Percentiles rank a stretch among this genome's conserved stretches.
Conservation (phyloP, 2,113 vertebrate genomes). For the Alethe diademata region DNA sequence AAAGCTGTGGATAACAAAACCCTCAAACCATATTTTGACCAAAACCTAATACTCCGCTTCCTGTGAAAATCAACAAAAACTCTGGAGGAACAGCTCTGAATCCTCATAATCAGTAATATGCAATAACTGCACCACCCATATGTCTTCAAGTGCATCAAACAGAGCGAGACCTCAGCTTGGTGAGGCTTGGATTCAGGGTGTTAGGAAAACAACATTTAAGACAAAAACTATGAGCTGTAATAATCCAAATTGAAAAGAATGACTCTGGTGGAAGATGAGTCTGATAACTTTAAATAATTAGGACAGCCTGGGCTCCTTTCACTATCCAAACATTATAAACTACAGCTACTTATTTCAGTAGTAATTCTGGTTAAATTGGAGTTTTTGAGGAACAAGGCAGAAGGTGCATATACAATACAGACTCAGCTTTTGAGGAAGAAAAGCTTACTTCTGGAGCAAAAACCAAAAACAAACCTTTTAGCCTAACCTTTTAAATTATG, state of each 20-base stretch:
- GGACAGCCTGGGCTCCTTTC: background rate
- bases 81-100: background rate
- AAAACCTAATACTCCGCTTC: background rate
- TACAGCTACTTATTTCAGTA: background rate
- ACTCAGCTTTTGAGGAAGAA: background rate
- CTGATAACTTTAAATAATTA: background rate
- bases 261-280: background rate
- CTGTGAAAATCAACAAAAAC: background rate
- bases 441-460: background rate
- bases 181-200: background rate
- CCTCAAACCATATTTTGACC: rapidly evolving
- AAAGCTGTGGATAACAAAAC: background rate
- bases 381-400: background rate
- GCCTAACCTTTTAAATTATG: background rate
- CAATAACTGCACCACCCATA: background rate
- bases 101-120: too few species aligned
- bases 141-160: background rate
- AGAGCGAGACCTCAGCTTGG: background rate
- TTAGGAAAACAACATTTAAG: background rate
- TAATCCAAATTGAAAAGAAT: background rate
- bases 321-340: background rate
- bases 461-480: rapidly evolving
- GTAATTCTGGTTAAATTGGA: background rate
- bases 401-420: too few species aligned
- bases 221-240: background rate